Evolutionary conservation across 2,113 vertebrate species (phyloP), one percentile per base, ranked within the genome.

Genomic region (Perccottus glenii): DNA sequence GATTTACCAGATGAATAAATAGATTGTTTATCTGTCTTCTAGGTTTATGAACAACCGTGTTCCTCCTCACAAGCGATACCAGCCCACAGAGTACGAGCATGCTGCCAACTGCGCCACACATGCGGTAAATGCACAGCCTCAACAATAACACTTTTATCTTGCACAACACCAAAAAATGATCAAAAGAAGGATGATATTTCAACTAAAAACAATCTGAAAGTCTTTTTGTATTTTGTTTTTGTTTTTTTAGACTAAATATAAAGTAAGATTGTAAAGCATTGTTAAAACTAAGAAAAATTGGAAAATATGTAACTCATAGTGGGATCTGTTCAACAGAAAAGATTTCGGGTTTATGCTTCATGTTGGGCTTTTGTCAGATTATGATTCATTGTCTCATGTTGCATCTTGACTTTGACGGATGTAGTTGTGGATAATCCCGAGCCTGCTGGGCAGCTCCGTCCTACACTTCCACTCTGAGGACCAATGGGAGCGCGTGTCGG

Each of bases 31-130:
- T 50, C 3, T 50, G 9, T 45, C 0, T 78, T 89, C n/a, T 84
- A 99, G 97, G 93, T 98, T 96, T 92, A 98, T 98, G 97, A 99
- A 99, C 84, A 95, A 93, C 83, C 94, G 95, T 2, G 96, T 95
- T 78, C 96, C 97, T 0, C 86, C 96, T 79, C 94, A 96, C 91
- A 85, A 95, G 92, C 89, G 97, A 89, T 99, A 98, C 89, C 96
- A 96, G 88, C 97, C 96, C 10, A 99, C 97, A 0, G 95, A 98
- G 52, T 98, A 97, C 0, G 97, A 98, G 70, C 97, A 99, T 0
- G 96, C 96, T 0, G 96, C 97, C 1, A 98, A 98, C 90, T 97
- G 95, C 67, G 95, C 95, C 80, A 98, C 97, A n/a, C 96, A 98
- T 0, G 96, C 96, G 47, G 97, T 98, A 86, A 98, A 93, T 61